Percentiles rank a stretch among this genome's conserved stretches.
Conservation (phyloP, 2,797 vertebrate genomes). For the Lophotriccus pileatus region DNA sequence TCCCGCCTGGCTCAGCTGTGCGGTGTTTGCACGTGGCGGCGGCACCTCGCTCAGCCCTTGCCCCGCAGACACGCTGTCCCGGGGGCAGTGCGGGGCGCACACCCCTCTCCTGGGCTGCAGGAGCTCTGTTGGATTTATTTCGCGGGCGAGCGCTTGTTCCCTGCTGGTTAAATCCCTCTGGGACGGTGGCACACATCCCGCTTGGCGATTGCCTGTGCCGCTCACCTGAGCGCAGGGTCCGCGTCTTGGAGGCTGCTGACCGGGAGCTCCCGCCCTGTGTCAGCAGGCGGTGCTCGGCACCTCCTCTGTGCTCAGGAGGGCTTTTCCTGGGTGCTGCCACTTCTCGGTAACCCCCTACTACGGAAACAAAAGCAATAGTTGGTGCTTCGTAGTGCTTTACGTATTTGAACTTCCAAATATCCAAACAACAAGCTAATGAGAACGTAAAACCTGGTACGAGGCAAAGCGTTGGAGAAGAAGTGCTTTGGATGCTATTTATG, state of each 20-base stretch:
- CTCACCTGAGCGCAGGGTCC: neutral
- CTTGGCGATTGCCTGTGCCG: accelerated
- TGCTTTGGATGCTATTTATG: neutral
- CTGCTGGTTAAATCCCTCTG: too few species aligned
- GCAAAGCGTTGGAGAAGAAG: neutral
- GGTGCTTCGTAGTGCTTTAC: neutral
- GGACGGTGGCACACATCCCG: accelerated
- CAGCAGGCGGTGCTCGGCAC: neutral
- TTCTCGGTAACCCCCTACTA: neutral
- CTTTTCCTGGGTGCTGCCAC: neutral
- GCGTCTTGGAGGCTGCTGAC: accelerated
- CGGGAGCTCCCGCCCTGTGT: neutral
- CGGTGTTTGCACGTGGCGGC: neutral
- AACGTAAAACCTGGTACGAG: neutral
- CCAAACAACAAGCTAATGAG: neutral
- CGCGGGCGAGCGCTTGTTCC: neutral
- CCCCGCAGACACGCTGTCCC: neutral
- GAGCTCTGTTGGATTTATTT: accelerated
- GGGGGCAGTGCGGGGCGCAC: neutral
- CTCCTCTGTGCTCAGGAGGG: neutral
- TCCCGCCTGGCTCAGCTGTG: neutral
- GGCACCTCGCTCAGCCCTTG: neutral
- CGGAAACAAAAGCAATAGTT: neutral
- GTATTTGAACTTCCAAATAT: neutral
- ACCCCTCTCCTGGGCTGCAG: accelerated